Evolutionary conservation across 2,888 invertebrate species (phyloP).

Genomic region (Drosophila melanocephala): DNA sequence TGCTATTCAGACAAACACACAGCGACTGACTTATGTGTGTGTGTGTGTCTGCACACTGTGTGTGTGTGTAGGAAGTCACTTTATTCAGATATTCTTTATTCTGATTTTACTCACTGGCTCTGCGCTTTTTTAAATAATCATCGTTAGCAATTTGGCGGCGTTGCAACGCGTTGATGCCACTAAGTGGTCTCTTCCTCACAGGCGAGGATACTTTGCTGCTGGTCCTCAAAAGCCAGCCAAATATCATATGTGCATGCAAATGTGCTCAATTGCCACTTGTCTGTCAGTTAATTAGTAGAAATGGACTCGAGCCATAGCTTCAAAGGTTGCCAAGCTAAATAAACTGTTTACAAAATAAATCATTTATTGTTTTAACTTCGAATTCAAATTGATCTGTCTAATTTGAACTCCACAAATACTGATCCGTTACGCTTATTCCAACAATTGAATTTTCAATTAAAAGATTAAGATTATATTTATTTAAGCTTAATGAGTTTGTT

Average conservation of each 20-base stretch:
- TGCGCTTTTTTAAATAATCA: slow-evolving; percentile 29
- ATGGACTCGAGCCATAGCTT: not conserved
- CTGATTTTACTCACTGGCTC: slow-evolving; percentile 8
- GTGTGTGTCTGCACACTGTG: not conserved
- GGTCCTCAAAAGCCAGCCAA: slow-evolving; percentile 13
- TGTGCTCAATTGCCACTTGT: slow-evolving; percentile 51
- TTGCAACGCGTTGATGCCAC: slow-evolving; percentile 3
- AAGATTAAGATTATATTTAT: too few relatives aligned
- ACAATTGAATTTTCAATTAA: not conserved
- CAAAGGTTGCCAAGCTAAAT: not conserved
- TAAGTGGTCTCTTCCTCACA: slow-evolving; percentile 7
- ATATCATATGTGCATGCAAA: slow-evolving; percentile 41
- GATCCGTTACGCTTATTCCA: not conserved
- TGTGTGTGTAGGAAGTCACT: not conserved
- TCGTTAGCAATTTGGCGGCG: slow-evolving; percentile 44
- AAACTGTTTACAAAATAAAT: not conserved
- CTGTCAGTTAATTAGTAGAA: slow-evolving; percentile 40
- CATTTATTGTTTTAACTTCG: not conserved
- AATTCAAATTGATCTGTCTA: not conserved
- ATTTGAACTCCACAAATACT: not conserved
- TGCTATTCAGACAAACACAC: slow-evolving; percentile 59
- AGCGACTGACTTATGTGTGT: slow-evolving; percentile 23
- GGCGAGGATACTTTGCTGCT: slow-evolving; percentile 30
- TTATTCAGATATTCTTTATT: slow-evolving; percentile 12
- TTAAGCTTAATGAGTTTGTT: not conserved